Evolutionary conservation across 1,140 invertebrate genomes (phyloP).

Genomic region (Hermatobates lingyangjiaoensis): DNA sequence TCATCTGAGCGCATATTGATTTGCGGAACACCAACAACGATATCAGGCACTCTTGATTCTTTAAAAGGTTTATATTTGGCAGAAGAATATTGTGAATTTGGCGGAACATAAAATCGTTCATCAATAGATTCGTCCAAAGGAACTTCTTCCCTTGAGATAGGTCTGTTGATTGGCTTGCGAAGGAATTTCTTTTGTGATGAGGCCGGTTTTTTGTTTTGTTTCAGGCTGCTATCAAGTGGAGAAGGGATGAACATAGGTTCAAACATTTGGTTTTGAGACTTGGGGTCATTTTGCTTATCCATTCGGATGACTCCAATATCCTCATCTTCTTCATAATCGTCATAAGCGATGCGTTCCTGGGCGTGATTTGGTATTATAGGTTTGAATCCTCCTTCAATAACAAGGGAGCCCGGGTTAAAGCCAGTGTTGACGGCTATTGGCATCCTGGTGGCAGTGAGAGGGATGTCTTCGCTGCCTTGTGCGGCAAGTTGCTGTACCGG

Average conservation of each 20-base stretch:
- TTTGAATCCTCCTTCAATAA: conserved; percentile 63
- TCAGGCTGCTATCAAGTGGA: conserved; percentile 28
- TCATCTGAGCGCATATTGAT: not conserved
- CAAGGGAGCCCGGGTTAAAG: conserved; percentile 56
- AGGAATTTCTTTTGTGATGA: conserved; percentile 8
- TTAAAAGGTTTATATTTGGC: not conserved
- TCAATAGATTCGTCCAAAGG: conserved; percentile 1
- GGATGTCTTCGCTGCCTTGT: conserved; percentile 6
- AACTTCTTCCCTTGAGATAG: conserved; percentile 3
- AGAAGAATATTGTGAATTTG: not conserved
- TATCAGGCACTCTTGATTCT: not conserved
- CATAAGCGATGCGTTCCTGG: conserved; percentile 30
- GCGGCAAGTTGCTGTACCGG: not conserved
- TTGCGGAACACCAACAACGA: not conserved
- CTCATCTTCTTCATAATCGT: conserved; percentile 26
- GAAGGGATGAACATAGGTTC: conserved; percentile 57
- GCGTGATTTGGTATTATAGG: conserved; percentile 42
- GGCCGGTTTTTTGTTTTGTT: conserved; percentile 11
- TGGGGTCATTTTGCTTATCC: conserved; percentile 18
- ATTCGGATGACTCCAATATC: conserved; percentile 19
- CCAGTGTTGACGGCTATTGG: conserved; percentile 40
- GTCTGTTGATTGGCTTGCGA: conserved; percentile 9
- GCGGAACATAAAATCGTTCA: conserved; percentile 3
- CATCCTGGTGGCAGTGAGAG: not conserved
- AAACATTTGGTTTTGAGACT: conserved; percentile 30